Conservation (phyloP, 2,113 vertebrate species). For the Gadus chalcogrammus region DNA sequence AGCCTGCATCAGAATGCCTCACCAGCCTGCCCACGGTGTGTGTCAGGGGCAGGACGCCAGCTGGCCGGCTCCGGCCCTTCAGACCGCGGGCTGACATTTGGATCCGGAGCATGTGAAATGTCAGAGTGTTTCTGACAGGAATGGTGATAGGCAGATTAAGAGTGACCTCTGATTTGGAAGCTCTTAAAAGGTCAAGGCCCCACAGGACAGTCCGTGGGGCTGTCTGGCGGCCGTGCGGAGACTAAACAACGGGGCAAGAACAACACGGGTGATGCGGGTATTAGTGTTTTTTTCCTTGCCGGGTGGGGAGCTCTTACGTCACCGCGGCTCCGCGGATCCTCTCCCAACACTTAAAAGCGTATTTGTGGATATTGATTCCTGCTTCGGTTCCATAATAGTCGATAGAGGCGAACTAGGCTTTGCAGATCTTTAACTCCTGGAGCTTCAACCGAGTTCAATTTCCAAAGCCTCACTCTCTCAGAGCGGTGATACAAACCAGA, state of each 20-base stretch:
- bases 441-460: slow-evolving; percentile 52
- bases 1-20: too few species aligned
- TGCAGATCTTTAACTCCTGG: slow-evolving; percentile 45
- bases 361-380: slow-evolving; percentile 40
- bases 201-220: background rate
- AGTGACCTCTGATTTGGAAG: slow-evolving; percentile 57
- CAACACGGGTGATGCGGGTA: background rate
- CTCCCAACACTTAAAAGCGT: background rate
- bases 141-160: slow-evolving; percentile 66
- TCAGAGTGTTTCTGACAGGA: slow-evolving; percentile 66
- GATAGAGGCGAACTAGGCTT: slow-evolving; percentile 33
- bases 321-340: too few species aligned
- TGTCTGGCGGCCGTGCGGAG: too few species aligned
- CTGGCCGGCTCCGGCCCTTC: slow-evolving; percentile 11
- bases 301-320: too few species aligned
- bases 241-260: too few species aligned
- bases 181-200: slow-evolving; percentile 58
- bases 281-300: background rate
- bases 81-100: slow-evolving; percentile 67
- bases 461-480: slow-evolving; percentile 37
- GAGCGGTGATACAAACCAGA: slow-evolving; percentile 51
- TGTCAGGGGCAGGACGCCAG: too few species aligned
- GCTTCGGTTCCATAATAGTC: slow-evolving; percentile 39
- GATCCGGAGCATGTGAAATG: slow-evolving; percentile 56
- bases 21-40: too few species aligned